These are phyloP conservation scores for Theristicus caerulescens DNA, from an alignment of 2,113 vertebrate genomes.

Conservation along the genomic window DNA sequence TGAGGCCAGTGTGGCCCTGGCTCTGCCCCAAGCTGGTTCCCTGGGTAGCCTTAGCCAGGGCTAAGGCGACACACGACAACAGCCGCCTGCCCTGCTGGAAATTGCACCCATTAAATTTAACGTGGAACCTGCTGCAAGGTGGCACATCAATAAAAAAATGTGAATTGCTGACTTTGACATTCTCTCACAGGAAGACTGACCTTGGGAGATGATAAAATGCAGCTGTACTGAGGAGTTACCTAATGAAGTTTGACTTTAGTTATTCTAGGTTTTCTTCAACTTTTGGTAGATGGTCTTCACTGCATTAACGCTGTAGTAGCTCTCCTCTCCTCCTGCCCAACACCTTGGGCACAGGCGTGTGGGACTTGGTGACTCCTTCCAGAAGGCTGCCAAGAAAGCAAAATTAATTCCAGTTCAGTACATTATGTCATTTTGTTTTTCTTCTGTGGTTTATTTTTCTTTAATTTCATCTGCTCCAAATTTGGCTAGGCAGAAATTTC, in stretches of 20 bases:
- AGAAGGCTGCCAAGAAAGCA: not conserved
- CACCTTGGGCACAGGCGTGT: not conserved
- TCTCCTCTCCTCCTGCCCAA: not conserved
- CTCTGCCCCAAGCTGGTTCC: not conserved
- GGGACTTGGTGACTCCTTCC: not conserved
- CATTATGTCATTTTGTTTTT: not conserved
- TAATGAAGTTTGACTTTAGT: not conserved
- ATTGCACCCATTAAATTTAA: not conserved
- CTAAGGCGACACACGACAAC: not conserved
- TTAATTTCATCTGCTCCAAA: slow-evolving; percentile 21
- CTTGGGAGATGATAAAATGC: not conserved
- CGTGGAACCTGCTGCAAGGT: not conserved
- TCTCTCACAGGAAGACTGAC: not conserved
- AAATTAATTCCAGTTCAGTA: not conserved
- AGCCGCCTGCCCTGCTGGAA: not conserved
- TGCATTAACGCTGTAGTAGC: not conserved
- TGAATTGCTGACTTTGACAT: not conserved
- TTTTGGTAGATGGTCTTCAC: not conserved
- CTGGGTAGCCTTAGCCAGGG: not conserved
- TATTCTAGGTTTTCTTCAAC: not conserved
- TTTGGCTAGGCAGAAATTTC: not conserved
- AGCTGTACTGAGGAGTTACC: not conserved
- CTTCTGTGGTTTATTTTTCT: slow-evolving; percentile 36
- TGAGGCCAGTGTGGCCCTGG: not conserved
- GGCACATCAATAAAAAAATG: not conserved